Conservation (phyloP, 2,888 invertebrate species). For the Campoplex capitator region DNA sequence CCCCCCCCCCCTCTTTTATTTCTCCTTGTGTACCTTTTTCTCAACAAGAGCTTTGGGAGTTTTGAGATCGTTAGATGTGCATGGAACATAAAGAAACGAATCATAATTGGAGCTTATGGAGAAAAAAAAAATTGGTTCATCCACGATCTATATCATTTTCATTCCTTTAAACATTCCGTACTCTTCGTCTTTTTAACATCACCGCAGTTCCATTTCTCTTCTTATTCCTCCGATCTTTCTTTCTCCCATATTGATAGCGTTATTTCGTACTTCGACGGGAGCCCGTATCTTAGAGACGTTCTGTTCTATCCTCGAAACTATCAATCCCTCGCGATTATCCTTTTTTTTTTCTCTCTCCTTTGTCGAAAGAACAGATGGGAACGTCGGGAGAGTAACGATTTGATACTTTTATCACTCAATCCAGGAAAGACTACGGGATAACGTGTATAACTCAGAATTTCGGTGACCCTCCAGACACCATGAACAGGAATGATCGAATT, state of each 20-base stretch:
- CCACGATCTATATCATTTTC: background rate
- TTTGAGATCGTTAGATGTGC: background rate
- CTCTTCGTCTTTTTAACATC: constrained; percentile 39
- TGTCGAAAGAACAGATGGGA: constrained; percentile 16
- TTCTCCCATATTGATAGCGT: constrained; percentile 71
- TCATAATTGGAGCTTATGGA: background rate
- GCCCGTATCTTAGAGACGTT: constrained; percentile 57
- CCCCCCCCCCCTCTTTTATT: background rate
- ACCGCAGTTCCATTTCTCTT: background rate
- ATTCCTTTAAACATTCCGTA: constrained; percentile 2
- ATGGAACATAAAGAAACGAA: background rate
- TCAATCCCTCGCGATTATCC: constrained; percentile 42
- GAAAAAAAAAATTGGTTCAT: background rate
- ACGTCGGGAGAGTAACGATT: constrained; percentile 48
- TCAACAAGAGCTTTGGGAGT: background rate
- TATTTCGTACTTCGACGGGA: constrained; percentile 66
- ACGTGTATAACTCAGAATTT: background rate
- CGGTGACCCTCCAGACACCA: background rate
- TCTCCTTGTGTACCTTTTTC: background rate
- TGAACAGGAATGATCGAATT: constrained; percentile 20
- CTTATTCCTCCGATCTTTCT: constrained; percentile 7
- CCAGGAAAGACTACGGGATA: constrained; percentile 8
- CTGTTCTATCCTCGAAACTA: constrained; percentile 36
- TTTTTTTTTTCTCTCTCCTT: background rate
- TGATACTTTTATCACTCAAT: constrained; percentile 54